These are phyloP conservation scores for Habroteleia sp. DNA, from an alignment of 2,888 invertebrate genomes.

Conservation along the genomic window DNA sequence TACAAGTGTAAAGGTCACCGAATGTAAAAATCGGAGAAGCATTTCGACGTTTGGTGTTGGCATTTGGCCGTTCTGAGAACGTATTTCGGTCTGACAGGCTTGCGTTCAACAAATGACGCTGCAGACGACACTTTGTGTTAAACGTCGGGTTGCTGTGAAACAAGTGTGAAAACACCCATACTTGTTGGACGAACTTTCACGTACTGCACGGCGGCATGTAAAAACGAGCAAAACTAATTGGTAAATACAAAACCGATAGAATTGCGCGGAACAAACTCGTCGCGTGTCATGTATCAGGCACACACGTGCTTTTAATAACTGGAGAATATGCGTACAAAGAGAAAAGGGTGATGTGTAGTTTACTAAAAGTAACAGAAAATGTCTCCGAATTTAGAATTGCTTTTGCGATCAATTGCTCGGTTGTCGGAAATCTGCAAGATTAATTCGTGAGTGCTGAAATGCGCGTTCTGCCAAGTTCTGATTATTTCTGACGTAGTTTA, in stretches of 20 bases:
- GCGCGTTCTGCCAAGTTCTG: constrained; percentile 19
- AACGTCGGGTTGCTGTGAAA: constrained; percentile 53
- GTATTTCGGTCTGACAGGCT: constrained; percentile 61
- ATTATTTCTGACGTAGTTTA: constrained; percentile 24
- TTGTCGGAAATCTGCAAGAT: constrained; percentile 42
- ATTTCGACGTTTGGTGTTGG: constrained; percentile 64
- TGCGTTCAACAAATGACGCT: constrained; percentile 57
- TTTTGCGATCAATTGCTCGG: constrained; percentile 45
- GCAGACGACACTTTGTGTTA: constrained; percentile 62
- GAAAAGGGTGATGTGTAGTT: constrained; percentile 48
- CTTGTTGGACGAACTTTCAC: constrained; percentile 53
- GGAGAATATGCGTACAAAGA: constrained; percentile 32
- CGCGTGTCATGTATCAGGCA: constrained; percentile 50
- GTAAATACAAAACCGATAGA: constrained; percentile 59
- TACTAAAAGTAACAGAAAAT: constrained; percentile 50
- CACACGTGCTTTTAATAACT: constrained; percentile 63
- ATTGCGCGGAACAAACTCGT: constrained; percentile 45
- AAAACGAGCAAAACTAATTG: constrained; percentile 62
- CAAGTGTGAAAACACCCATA: constrained; percentile 57
- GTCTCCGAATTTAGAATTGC: constrained; percentile 46
- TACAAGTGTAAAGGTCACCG: constrained; percentile 33
- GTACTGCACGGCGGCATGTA: constrained; percentile 38
- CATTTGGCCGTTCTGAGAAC: constrained; percentile 63
- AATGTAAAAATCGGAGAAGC: constrained; percentile 61
- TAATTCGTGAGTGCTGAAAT: constrained; percentile 20